Conservation (phyloP, 2,888 invertebrate species). For the Ptychoptera albimana region DNA sequence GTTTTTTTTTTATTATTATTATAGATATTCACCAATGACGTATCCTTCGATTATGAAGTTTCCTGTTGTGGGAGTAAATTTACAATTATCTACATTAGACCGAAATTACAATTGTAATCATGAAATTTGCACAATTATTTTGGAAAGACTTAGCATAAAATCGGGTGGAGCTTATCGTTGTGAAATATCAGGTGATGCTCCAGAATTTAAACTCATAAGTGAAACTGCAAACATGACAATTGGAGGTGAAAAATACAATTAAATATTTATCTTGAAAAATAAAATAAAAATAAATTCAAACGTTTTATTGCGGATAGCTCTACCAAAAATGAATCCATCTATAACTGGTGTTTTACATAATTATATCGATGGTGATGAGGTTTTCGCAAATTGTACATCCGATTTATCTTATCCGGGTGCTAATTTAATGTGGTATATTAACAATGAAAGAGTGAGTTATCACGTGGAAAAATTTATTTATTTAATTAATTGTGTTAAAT, state of each 20-base stretch:
- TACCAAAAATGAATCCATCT: too few species aligned
- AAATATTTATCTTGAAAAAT: too few species aligned
- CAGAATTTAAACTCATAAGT: constrained; percentile 37
- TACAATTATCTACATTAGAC: constrained; percentile 7
- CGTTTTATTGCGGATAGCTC: too few species aligned
- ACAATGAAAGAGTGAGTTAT: constrained; percentile 20
- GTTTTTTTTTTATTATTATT: constrained; percentile 5
- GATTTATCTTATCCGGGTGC: constrained; percentile 25
- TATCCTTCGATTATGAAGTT: constrained; percentile 22
- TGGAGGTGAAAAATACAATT: constrained; percentile 30
- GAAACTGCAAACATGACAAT: constrained; percentile 39
- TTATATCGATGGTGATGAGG: constrained; percentile 18
- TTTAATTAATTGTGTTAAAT: too few species aligned
- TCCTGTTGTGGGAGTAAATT: constrained; percentile 21
- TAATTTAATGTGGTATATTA: constrained; percentile 23
- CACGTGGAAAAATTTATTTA: neutral
- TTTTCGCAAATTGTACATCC: constrained; percentile 25
- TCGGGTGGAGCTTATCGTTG: constrained; percentile 38
- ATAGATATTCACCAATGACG: constrained; percentile 25
- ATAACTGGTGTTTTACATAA: too few species aligned
- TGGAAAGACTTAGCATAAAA: constrained; percentile 21
- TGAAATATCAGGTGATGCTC: constrained; percentile 43
- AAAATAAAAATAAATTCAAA: too few species aligned
- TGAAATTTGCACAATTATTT: constrained; percentile 23
- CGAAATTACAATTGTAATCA: constrained; percentile 23